These are phyloP conservation scores for Drosophila diplacantha DNA, from an alignment of 2,888 invertebrate species.

Conservation along the genomic window DNA sequence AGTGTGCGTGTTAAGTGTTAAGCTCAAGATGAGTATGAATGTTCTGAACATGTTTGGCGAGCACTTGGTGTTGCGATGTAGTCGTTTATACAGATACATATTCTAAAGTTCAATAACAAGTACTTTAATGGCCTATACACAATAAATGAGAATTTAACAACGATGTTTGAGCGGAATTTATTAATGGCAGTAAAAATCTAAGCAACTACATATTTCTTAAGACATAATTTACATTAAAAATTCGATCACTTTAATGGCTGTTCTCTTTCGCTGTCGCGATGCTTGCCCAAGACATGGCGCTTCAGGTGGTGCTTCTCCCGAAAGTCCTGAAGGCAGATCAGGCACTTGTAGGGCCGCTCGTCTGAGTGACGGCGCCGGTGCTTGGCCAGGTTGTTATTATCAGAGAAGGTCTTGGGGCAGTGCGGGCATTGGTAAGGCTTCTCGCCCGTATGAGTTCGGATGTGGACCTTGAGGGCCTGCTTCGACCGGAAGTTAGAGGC, in stretches of 20 bases:
- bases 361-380: constrained; percentile 31
- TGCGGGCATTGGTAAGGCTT: constrained; percentile 28
- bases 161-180: background rate
- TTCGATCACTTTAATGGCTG: constrained; percentile 2
- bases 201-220: background rate
- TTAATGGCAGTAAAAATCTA: background rate
- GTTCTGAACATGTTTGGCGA: constrained; percentile 62
- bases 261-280: constrained; percentile 1
- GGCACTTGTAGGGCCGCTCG: constrained; percentile 26
- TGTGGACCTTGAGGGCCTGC: constrained; percentile 13
- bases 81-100: constrained; percentile 50
- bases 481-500: constrained; percentile 18
- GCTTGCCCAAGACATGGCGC: constrained; percentile 25
- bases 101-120: constrained; percentile 54
- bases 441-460: constrained; percentile 32
- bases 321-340: constrained; percentile 13
- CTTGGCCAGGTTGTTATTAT: constrained; percentile 31
- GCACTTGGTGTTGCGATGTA: constrained; percentile 60
- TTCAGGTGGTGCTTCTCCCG: constrained; percentile 33
- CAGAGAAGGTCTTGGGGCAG: constrained; percentile 22
- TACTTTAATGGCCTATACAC: constrained; percentile 56
- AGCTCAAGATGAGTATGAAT: constrained; percentile 52
- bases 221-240: background rate
- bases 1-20: constrained; percentile 44
- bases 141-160: constrained; percentile 57